A percentile compares a stretch with the other conserved stretches of the same genome.
phyloP scores from a whole-genome alignment of 2,113 vertebrate species.

The Phalacrocorax brasilianus region DNA sequence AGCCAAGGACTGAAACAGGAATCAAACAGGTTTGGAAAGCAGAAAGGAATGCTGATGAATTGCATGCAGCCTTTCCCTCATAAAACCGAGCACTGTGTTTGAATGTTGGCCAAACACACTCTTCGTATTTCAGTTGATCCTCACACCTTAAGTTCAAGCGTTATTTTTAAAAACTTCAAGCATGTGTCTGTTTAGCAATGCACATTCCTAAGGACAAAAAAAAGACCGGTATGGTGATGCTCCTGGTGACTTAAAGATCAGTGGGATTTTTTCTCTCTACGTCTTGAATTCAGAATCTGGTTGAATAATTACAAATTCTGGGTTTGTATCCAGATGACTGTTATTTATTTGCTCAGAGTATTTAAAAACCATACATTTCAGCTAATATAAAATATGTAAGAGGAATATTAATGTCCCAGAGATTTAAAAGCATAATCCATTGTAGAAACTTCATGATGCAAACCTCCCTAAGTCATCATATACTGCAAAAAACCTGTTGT shows the following conservation, averaged over 20 bases:
- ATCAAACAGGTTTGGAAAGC: neutral
- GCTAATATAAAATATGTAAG: neutral
- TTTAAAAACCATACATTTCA: neutral
- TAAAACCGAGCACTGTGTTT: neutral
- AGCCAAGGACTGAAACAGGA: neutral
- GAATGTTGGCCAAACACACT: neutral
- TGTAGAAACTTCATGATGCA: rapidly evolving
- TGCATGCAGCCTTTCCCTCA: neutral
- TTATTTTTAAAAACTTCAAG: neutral
- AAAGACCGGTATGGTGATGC: neutral
- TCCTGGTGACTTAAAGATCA: neutral
- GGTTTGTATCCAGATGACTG: neutral
- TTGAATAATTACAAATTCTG: neutral
- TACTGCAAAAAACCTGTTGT: neutral
- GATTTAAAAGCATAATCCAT: neutral
- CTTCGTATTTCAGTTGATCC: neutral
- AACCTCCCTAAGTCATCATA: neutral
- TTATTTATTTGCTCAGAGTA: neutral
- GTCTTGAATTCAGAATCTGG: neutral
- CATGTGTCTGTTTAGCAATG: neutral
- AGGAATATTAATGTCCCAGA: neutral
- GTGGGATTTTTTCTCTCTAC: neutral
- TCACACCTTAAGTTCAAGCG: neutral
- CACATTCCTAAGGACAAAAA: neutral
- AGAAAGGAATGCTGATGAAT: neutral